Evolutionary conservation across 2,113 vertebrate genomes (phyloP).

Genomic region (Tachuris rubrigastra): DNA sequence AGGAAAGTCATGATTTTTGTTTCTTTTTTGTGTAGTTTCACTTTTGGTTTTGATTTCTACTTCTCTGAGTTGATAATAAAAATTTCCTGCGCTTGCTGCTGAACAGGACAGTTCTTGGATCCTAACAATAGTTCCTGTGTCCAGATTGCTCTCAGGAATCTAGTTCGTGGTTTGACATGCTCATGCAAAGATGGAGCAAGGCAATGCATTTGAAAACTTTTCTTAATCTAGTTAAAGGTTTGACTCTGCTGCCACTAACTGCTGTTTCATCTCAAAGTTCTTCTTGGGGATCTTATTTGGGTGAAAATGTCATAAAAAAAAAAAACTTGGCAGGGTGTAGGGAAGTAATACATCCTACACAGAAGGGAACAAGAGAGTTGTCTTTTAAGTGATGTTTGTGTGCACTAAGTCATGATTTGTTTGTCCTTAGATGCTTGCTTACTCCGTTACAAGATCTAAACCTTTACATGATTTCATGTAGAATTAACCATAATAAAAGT

Average conservation of each 20-base stretch:
- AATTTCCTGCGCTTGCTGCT: background rate
- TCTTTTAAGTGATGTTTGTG: background rate
- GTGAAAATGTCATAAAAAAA: background rate
- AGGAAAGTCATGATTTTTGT: accelerated
- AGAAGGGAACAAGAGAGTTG: background rate
- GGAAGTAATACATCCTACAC: background rate
- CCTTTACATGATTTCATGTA: background rate
- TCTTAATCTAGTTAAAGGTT: background rate
- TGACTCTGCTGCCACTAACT: background rate
- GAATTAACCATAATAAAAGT: background rate
- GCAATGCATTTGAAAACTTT: background rate
- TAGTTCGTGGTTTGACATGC: background rate
- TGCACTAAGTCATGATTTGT: background rate
- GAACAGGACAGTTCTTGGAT: background rate
- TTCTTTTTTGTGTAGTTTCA: background rate
- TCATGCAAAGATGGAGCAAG: background rate
- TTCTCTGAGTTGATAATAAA: background rate
- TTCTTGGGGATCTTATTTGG: accelerated
- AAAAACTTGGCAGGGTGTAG: background rate
- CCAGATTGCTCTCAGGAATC: background rate
- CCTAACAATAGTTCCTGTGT: background rate
- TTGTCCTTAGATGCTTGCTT: background rate
- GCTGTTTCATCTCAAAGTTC: background rate
- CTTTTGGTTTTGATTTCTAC: constrained; percentile 28
- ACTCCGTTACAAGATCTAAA: background rate